Evolutionary conservation across 2,888 invertebrate genomes (phyloP), one percentile per base, ranked within the genome.

Genomic region (Gastrophysa polygoni): DNA sequence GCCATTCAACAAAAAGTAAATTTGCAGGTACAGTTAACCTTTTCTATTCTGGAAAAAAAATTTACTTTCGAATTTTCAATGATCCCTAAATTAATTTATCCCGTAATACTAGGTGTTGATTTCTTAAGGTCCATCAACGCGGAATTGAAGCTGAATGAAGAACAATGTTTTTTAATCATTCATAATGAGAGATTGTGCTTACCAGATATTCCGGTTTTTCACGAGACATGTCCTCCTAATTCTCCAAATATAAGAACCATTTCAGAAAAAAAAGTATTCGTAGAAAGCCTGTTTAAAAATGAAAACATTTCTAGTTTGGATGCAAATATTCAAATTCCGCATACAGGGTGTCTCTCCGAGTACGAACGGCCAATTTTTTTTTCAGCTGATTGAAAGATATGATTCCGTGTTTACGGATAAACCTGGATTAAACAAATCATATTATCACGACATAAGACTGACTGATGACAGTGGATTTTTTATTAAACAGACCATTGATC

Each of bases 381-480:
- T n/a, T n/a, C n/a, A n/a, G n/a, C n/a, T 47, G 29, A 2, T 32
- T 6, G 10, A 8, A 4, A 47, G 10, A 20, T 47, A 47, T 21
- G 4, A 47, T 2, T 47, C 20, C 11, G n/a, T 59, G 3, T 59
- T 59, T 21, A 17, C 59, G 8, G 28, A 55, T 52, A 52, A 24
- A 43, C 52, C 62, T 1, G 61, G 61, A 11, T 57, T 59, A 7
- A 65, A 64, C 10, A 52, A n/a, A 44, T 32, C 28, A 10, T 73
- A 55, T 50, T 63, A 66, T 20, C 71, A 71, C 24, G 48, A 69
- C 20, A 69, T 73, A 2, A 66, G 56, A 20, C 47, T 69, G 47
- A 52, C 17, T 1, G 62, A 66, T 7, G 11, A 46, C 2, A 67
- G 63, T 20, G 65, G 67, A 2, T 65, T 68, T 51, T 44, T 34